Evolutionary conservation across 1,140 invertebrate genomes (phyloP).

Genomic region (Drosophila yakuba): DNA sequence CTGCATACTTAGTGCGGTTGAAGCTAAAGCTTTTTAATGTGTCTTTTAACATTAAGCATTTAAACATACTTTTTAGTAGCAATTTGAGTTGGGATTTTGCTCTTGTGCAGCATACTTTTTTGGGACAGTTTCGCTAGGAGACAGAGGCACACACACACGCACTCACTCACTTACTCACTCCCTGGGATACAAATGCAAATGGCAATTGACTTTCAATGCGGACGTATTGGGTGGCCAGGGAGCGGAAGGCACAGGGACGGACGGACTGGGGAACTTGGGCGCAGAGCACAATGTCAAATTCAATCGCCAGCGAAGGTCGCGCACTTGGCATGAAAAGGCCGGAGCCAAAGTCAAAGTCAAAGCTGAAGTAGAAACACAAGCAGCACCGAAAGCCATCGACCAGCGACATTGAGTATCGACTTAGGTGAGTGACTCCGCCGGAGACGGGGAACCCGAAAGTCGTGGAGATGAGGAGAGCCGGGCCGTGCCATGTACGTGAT

Average conservation of each 20-base stretch:
- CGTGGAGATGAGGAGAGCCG: slow-evolving; percentile 8
- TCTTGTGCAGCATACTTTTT: slow-evolving; percentile 39
- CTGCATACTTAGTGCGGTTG: too few species aligned
- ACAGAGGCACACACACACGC: slow-evolving; percentile 7
- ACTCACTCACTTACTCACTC: slow-evolving; percentile 19
- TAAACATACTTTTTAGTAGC: too few species aligned
- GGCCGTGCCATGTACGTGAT: slow-evolving; percentile 71
- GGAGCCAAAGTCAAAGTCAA: slow-evolving; percentile 46
- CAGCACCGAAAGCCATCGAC: slow-evolving; percentile 41
- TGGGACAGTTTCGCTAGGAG: slow-evolving; percentile 17
- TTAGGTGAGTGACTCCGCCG: slow-evolving; percentile 67
- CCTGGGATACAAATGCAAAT: slow-evolving; percentile 65
- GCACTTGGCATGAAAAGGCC: slow-evolving; percentile 69
- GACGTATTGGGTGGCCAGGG: slow-evolving; percentile 14
- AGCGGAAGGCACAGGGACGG: background rate
- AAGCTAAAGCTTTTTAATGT: too few species aligned
- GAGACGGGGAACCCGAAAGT: background rate
- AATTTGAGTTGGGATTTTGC: background rate
- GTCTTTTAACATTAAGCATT: too few species aligned
- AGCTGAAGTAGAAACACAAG: background rate
- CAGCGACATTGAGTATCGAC: slow-evolving; percentile 60
- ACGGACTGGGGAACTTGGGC: background rate
- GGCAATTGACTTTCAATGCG: slow-evolving; percentile 71
- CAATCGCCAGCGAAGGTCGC: slow-evolving; percentile 71
- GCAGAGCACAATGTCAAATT: slow-evolving; percentile 69